Evolutionary conservation across 2,797 vertebrate genomes (phyloP), one percentile per base, ranked within the genome.

Genomic region (Sparidentex hasta): DNA sequence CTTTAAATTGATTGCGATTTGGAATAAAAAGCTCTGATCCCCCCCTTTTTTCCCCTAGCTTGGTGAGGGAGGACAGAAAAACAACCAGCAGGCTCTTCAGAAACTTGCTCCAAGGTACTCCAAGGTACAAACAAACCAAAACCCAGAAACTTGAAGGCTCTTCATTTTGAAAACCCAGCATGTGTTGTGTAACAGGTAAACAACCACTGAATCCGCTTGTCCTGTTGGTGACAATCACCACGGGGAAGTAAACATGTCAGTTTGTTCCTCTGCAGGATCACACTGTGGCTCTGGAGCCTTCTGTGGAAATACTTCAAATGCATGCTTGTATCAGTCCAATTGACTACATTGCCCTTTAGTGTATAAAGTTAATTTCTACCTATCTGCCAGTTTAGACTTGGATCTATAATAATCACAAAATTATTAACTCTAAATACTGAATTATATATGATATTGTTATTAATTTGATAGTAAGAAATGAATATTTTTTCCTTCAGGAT

Each of bases 131-230:
- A 75, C 65, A 71, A 78, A 76, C n/a, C 52, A 65, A 71, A 71
- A 41, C 55, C 21, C 11, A 43, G 20, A n/a, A n/a, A 1, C 18
- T 68, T 59, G 64, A 50, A 66, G 8, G 58, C 57, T 58, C n/a
- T 79, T 82, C 2, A 62, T 72, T 81, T 76, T 41, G 48, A 81
- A 74, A 74, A 57, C 17, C 11, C 46, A 25, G 48, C 25, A 20
- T 66, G 54, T 63, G 54, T 59, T 25, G 21, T 50, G 57, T 46
- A 38, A 65, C 71, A 43, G 56, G 47, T 65, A 52, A 78, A 78
- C 20, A 61, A 17, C 27, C 48, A n/a, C 20, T 44, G 44, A 65
- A 33, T 9, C 44, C 29, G 61, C 25, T 18, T 55, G 33, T 63
- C 46, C 20, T 18, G 3, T 8, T 43, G 46, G 43, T 73, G 29